A percentile compares a stretch with the other conserved stretches of the same genome.
These are phyloP conservation scores for Adelognathus sp. DNA, from an alignment of 2,888 invertebrate genomes.

Conservation along the genomic window DNA sequence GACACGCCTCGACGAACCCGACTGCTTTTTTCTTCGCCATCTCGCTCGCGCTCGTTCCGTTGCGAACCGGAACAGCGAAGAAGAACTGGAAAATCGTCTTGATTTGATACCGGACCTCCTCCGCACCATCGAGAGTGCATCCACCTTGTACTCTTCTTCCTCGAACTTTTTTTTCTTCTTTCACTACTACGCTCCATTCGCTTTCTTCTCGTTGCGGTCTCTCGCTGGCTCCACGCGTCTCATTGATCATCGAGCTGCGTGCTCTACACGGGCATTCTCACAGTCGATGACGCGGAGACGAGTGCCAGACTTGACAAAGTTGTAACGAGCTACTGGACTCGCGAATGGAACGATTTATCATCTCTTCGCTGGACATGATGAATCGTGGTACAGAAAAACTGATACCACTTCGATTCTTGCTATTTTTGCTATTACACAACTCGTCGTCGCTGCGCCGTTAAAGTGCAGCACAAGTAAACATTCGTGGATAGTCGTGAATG, in stretches of 20 bases:
- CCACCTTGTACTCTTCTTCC: neutral
- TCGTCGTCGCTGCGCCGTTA: too few species aligned
- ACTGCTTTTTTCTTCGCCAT: slow-evolving; percentile 61
- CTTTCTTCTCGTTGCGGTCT: neutral
- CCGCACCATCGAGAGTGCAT: slow-evolving; percentile 23
- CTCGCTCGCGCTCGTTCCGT: slow-evolving; percentile 15
- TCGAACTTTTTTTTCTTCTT: neutral
- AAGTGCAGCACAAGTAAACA: too few species aligned
- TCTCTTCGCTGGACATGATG: neutral
- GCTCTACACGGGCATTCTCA: neutral
- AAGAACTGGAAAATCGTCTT: neutral
- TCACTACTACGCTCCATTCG: slow-evolving; percentile 37
- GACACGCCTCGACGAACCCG: slow-evolving; percentile 62
- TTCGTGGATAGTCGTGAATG: too few species aligned
- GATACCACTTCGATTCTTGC: too few species aligned
- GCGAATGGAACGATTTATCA: neutral
- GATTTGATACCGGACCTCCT: neutral
- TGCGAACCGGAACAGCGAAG: neutral
- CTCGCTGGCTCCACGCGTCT: slow-evolving; percentile 2
- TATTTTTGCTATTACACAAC: too few species aligned
- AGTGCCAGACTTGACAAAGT: neutral
- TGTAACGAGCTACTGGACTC: neutral
- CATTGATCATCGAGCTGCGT: slow-evolving; percentile 12
- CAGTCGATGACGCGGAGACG: slow-evolving; percentile 11
- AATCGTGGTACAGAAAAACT: neutral